These are phyloP conservation scores for Neosilurus mollespiculum DNA, from an alignment of 2,797 vertebrate genomes.

Conservation along the genomic window DNA sequence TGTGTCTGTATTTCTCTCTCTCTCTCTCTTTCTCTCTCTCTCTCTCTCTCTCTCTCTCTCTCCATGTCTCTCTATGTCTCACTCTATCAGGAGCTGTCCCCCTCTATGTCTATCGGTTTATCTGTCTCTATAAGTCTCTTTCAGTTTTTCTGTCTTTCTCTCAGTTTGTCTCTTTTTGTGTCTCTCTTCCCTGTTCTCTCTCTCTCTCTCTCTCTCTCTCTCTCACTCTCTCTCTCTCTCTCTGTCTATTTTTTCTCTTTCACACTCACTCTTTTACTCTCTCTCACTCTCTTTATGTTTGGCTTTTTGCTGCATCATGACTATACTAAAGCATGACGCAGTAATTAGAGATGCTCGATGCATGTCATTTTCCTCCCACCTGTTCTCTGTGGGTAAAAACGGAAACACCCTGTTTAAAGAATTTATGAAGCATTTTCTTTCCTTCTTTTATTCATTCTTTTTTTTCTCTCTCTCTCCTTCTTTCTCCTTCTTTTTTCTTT, in stretches of 20 bases:
- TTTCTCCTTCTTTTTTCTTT: slow-evolving; percentile 6
- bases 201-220: neutral
- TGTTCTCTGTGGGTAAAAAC: slow-evolving; percentile 17
- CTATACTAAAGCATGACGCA: slow-evolving; percentile 31
- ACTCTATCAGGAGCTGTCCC: neutral
- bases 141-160: neutral
- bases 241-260: neutral
- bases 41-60: no score
- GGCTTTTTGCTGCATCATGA: slow-evolving; percentile 38
- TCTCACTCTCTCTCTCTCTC: neutral
- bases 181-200: neutral
- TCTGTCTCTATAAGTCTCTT: neutral
- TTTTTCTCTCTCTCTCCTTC: neutral
- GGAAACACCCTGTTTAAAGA: slow-evolving; percentile 33
- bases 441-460: neutral
- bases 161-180: neutral
- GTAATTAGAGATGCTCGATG: slow-evolving; percentile 47
- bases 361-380: slow-evolving; percentile 49
- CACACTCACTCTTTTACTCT: neutral
- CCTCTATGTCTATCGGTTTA: neutral
- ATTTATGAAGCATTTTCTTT: slow-evolving; percentile 39
- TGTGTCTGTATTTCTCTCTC: neutral
- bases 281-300: neutral
- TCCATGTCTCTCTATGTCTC: neutral
- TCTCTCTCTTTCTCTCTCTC: no score